phyloP scores from a whole-genome alignment of 2,888 invertebrate species.

The Noctua fimbriata region DNA sequence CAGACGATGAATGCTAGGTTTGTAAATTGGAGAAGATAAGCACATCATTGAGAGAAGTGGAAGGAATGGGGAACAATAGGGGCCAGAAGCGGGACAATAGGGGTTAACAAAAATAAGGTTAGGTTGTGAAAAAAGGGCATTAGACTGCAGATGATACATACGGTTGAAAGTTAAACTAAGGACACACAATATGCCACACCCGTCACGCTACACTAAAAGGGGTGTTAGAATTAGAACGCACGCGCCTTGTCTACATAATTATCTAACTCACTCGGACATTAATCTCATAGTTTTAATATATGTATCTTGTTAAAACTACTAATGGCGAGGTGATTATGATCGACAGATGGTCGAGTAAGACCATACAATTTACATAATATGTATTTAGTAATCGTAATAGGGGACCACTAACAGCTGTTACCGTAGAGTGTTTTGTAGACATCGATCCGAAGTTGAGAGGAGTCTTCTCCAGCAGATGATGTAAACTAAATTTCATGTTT shows the following conservation, averaged over 20 bases:
- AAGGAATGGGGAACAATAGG: too few species aligned
- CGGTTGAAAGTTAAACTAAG: neutral
- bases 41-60: too few species aligned
- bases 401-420: too few species aligned
- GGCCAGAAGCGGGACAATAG: too few species aligned
- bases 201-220: slow-evolving; percentile 44
- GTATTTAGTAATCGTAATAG: neutral
- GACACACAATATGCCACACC: neutral
- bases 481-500: neutral
- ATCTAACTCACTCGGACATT: neutral
- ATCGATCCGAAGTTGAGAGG: neutral
- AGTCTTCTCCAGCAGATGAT: neutral
- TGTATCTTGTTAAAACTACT: neutral
- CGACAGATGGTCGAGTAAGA: slow-evolving; percentile 20
- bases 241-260: neutral
- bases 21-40: too few species aligned
- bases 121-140: neutral
- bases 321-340: neutral
- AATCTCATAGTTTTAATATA: neutral
- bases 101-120: neutral
- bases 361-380: neutral
- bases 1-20: too few species aligned
- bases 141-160: neutral
- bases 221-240: slow-evolving; percentile 2
- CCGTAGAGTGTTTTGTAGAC: neutral